Conservation (phyloP, 1,140 invertebrate genomes). For the Cylas formicarius region DNA sequence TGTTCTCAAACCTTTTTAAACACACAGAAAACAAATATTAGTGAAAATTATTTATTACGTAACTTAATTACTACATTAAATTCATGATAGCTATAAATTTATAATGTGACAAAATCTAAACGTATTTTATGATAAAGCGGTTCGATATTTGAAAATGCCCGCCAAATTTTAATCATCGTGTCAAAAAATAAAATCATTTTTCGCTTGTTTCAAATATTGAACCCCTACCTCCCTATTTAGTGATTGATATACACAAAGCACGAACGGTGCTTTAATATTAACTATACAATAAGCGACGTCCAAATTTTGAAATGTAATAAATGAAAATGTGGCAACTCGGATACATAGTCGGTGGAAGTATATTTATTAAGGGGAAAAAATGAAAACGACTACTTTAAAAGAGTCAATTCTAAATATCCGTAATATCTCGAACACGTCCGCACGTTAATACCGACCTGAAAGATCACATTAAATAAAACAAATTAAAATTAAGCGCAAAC, state of each 20-base stretch:
- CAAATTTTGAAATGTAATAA: constrained; percentile 6
- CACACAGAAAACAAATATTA: constrained; percentile 40
- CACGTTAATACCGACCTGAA: constrained; percentile 40
- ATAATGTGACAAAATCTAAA: not conserved
- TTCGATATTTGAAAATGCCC: constrained; percentile 11
- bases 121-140: constrained; percentile 8
- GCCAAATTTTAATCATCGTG: constrained; percentile 8
- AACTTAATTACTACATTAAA: constrained; percentile 29
- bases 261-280: not conserved
- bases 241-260: constrained; percentile 6
- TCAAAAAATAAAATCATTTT: constrained; percentile 7
- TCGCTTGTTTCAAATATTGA: too few species aligned
- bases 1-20: constrained; percentile 40
- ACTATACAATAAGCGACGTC: constrained; percentile 5
- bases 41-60: constrained; percentile 36
- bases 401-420: too few species aligned
- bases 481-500: constrained; percentile 17
- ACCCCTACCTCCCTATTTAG: too few species aligned
- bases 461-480: constrained; percentile 36
- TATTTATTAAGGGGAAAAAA: too few species aligned
- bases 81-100: constrained; percentile 6
- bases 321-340: constrained; percentile 18
- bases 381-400: too few species aligned
- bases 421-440: constrained; percentile 8
- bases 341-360: too few species aligned